These are phyloP conservation scores for Thrips palmi DNA, from an alignment of 1,140 invertebrate species.

Conservation along the genomic window DNA sequence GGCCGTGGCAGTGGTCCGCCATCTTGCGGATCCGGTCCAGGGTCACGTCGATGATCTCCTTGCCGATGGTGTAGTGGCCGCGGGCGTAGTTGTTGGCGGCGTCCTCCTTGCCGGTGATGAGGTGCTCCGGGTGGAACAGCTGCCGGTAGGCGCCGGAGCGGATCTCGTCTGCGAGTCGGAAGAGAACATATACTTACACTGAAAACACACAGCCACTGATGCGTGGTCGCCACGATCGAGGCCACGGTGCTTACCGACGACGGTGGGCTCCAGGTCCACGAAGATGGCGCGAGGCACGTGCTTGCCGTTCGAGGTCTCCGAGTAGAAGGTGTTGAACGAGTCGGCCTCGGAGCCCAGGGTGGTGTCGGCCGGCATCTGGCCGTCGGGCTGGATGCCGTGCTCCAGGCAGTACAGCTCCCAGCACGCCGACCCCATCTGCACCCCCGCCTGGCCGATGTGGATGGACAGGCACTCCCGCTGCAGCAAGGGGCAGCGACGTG, in stretches of 20 bases:
- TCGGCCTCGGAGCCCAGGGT: slow-evolving; percentile 20
- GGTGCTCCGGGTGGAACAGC: slow-evolving; percentile 55
- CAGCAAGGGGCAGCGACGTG: slow-evolving; percentile 14
- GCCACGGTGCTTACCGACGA: slow-evolving; percentile 17
- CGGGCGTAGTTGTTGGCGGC: slow-evolving; percentile 63
- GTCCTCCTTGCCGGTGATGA: slow-evolving; percentile 69
- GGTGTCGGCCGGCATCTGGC: slow-evolving; percentile 28
- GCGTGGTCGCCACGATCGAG: neutral
- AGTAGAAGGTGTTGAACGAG: slow-evolving; percentile 34
- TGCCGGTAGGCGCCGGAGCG: slow-evolving; percentile 38
- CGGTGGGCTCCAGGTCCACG: slow-evolving; percentile 35
- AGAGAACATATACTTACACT: neutral
- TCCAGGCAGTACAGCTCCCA: slow-evolving; percentile 73
- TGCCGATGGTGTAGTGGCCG: slow-evolving; percentile 43
- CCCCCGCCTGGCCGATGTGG: slow-evolving; percentile 70
- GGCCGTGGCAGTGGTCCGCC: slow-evolving; percentile 33
- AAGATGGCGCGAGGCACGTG: slow-evolving; percentile 34
- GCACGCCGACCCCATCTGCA: slow-evolving; percentile 67
- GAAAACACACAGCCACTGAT: neutral
- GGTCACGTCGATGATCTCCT: slow-evolving; percentile 40
- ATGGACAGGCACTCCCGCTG: slow-evolving; percentile 53
- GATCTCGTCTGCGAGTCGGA: slow-evolving; percentile 32
- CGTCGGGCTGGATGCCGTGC: slow-evolving; percentile 60
- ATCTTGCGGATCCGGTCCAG: slow-evolving; percentile 34
- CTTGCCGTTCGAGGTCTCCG: slow-evolving; percentile 29